phyloP scores from a whole-genome alignment of 2,888 invertebrate species.

The Sphecodes monilicornis region DNA sequence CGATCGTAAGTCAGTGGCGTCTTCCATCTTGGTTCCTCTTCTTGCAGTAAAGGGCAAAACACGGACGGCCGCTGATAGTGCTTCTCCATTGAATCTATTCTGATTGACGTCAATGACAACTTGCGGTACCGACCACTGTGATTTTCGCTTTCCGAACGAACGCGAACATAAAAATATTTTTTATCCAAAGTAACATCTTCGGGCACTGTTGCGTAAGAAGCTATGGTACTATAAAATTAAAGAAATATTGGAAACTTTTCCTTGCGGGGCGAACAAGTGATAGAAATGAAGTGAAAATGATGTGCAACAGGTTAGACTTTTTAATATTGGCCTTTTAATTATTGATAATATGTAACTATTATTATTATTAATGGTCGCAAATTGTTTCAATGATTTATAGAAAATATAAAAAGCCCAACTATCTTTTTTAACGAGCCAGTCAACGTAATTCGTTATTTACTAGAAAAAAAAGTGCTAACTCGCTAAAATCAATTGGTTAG shows the following conservation, averaged over 20 bases:
- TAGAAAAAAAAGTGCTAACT: not conserved
- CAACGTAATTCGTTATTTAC: not conserved
- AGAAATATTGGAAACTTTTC: not conserved
- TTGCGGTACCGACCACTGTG: not conserved
- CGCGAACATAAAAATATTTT: not conserved
- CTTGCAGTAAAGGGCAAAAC: not conserved
- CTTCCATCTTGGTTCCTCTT: slow-evolving; percentile 20
- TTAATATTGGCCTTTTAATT: not conserved
- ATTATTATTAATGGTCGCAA: too few species aligned
- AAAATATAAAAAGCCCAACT: not conserved
- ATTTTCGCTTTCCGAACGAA: not conserved
- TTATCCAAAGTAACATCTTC: not conserved
- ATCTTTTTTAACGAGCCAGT: not conserved
- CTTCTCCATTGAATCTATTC: slow-evolving; percentile 8
- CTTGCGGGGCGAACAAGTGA: not conserved
- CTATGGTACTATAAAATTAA: not conserved
- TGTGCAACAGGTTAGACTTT: too few species aligned
- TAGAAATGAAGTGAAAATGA: too few species aligned
- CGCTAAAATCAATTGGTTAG: not conserved
- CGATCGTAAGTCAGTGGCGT: slow-evolving; percentile 69
- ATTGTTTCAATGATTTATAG: not conserved
- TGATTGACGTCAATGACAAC: slow-evolving; percentile 2
- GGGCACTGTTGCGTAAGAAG: not conserved
- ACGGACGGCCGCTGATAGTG: not conserved
- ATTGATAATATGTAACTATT: too few species aligned